phyloP scores from a whole-genome alignment of 2,888 invertebrate species.

The Idaea biselata region DNA sequence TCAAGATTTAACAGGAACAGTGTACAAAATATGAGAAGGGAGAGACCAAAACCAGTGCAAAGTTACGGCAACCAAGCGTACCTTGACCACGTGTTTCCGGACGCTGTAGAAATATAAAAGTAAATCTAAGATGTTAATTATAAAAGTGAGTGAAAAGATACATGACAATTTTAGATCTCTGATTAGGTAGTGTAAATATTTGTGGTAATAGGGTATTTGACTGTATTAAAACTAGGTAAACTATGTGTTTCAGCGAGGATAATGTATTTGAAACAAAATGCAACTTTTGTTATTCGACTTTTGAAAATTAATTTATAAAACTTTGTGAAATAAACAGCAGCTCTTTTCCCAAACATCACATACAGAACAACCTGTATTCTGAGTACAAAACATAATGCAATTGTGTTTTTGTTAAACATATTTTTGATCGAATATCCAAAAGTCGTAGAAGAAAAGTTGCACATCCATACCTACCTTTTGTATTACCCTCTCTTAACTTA shows the following conservation, averaged over 20 bases:
- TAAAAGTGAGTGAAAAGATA: slow-evolving; percentile 17
- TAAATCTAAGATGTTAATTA: slow-evolving; percentile 17
- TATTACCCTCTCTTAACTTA: background rate
- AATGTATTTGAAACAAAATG: background rate
- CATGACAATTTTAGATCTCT: slow-evolving; percentile 36
- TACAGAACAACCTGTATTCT: too few species aligned
- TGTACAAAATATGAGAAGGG: slow-evolving; percentile 51
- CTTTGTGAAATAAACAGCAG: background rate
- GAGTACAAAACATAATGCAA: too few species aligned
- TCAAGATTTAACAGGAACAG: slow-evolving; percentile 66
- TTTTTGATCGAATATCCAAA: too few species aligned
- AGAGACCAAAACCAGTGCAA: slow-evolving; percentile 81
- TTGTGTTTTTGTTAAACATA: too few species aligned
- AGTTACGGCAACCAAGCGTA: slow-evolving; percentile 81
- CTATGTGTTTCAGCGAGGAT: background rate
- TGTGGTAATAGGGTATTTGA: slow-evolving; percentile 3
- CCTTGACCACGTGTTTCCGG: slow-evolving; percentile 82
- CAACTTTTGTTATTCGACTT: background rate
- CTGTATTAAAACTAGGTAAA: background rate
- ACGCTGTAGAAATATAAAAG: slow-evolving; percentile 69
- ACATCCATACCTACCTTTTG: background rate
- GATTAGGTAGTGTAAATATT: slow-evolving; percentile 26
- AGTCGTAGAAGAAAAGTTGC: too few species aligned
- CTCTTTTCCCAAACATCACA: too few species aligned
- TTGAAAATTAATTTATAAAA: too few species aligned